A percentile compares a stretch with the other conserved stretches of the same genome.
phyloP scores from a whole-genome alignment of 2,113 vertebrate genomes.

The Coreoperca whiteheadi region DNA sequence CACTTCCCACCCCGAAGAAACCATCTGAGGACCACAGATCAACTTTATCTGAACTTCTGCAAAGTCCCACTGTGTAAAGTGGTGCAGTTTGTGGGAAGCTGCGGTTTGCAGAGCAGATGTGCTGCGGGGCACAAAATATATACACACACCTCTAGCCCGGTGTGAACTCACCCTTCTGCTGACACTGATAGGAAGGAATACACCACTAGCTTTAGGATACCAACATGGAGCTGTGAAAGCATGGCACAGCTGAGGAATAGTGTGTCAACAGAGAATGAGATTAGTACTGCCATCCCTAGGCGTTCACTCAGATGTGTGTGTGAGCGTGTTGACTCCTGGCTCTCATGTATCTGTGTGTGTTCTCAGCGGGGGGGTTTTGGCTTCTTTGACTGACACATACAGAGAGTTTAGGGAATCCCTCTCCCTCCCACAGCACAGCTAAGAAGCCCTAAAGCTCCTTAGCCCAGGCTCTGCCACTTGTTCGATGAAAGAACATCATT shows the following conservation, averaged over 20 bases:
- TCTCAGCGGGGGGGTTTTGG: slow-evolving; percentile 62
- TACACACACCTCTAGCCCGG: slow-evolving; percentile 28
- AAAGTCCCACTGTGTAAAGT: slow-evolving; percentile 33
- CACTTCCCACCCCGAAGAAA: background rate
- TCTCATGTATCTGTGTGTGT: slow-evolving; percentile 55
- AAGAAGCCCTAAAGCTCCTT: slow-evolving; percentile 69
- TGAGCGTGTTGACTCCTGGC: slow-evolving; percentile 26
- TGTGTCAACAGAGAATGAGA: slow-evolving; percentile 76
- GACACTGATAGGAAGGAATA: slow-evolving; percentile 56
- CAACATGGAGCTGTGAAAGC: slow-evolving; percentile 51
- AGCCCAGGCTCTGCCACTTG: slow-evolving; percentile 52
- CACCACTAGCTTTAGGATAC: slow-evolving; percentile 50
- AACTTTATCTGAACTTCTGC: slow-evolving; percentile 24
- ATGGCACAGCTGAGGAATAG: slow-evolving; percentile 60
- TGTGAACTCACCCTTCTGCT: slow-evolving; percentile 70
- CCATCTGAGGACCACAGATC: background rate
- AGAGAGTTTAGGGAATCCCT: slow-evolving; percentile 65
- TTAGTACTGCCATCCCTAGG: slow-evolving; percentile 68
- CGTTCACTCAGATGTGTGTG: slow-evolving; percentile 55
- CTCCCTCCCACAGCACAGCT: slow-evolving; percentile 61
- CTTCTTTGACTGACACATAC: slow-evolving; percentile 66
- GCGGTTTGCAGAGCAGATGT: slow-evolving; percentile 66
- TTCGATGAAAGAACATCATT: slow-evolving; percentile 57
- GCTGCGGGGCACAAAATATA: slow-evolving; percentile 30
- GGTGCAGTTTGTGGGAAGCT: slow-evolving; percentile 34